These are phyloP conservation scores for Myxocyprinus asiaticus DNA, from an alignment of 2,113 vertebrate species.

Conservation along the genomic window DNA sequence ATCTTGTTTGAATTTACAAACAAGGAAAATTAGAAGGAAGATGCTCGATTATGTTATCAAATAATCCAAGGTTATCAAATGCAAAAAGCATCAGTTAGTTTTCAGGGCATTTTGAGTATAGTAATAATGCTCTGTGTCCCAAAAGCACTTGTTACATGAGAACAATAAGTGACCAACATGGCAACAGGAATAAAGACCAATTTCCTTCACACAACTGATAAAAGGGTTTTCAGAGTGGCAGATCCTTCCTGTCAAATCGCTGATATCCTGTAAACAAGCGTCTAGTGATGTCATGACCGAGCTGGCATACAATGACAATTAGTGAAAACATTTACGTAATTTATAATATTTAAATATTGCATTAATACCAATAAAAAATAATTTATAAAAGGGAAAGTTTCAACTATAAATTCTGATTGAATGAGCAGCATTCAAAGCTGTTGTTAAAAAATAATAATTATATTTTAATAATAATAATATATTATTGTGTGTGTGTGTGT, in stretches of 20 bases:
- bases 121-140: conserved; percentile 55
- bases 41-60: neutral
- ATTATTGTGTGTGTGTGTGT: no score
- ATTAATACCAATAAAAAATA: neutral
- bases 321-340: neutral
- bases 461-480: no score
- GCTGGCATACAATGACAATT: neutral
- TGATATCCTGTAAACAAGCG: conserved; percentile 72
- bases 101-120: conserved; percentile 44
- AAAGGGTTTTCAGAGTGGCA: conserved; percentile 62
- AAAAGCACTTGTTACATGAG: conserved; percentile 36
- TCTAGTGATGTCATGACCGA: conserved; percentile 62
- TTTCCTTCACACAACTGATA: conserved; percentile 67
- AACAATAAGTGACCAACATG: conserved; percentile 46
- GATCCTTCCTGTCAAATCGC: conserved; percentile 81
- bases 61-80: neutral
- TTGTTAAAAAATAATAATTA: no score
- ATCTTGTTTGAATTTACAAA: no score
- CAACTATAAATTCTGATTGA: no score
- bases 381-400: no score
- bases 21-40: no score
- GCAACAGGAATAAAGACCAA: conserved; percentile 61
- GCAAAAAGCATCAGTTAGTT: conserved; percentile 12
- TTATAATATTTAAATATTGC: neutral
- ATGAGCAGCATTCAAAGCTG: no score